Evolutionary conservation across 2,888 invertebrate genomes (phyloP).

Genomic region (Polymixis lichenea): DNA sequence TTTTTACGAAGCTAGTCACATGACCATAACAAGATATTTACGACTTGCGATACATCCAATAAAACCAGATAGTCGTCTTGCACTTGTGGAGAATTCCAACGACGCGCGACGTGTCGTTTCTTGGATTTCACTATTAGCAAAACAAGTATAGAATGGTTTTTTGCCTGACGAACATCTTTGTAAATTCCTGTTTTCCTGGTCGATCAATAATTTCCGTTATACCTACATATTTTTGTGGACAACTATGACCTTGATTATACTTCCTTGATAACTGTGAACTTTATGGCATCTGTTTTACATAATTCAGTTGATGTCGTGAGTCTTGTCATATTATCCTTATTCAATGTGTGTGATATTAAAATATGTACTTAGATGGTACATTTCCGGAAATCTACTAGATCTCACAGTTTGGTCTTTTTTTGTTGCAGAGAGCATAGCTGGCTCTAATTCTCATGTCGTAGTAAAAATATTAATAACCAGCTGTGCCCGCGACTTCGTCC

Average conservation of each 20-base stretch:
- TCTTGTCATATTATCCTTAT: neutral
- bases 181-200: slow-evolving; percentile 15
- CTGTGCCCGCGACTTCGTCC: no score
- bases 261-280: neutral
- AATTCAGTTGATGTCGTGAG: slow-evolving; percentile 11
- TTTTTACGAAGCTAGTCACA: no score
- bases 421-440: neutral
- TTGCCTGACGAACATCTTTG: slow-evolving; percentile 16
- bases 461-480: neutral
- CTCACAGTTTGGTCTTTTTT: no score
- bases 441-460: neutral
- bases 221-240: neutral
- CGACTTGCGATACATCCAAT: slow-evolving; percentile 5
- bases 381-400: neutral
- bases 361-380: neutral
- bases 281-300: slow-evolving; percentile 1
- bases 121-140: slow-evolving; percentile 32
- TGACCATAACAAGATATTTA: slow-evolving; percentile 3
- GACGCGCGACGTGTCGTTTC: neutral
- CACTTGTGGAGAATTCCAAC: slow-evolving; percentile 25
- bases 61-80: slow-evolving; percentile 7
- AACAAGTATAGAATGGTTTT: slow-evolving; percentile 16
- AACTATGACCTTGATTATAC: neutral
- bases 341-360: neutral
- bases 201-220: neutral